Evolutionary conservation across 1,140 invertebrate species (phyloP), one percentile per base, ranked within the genome.

Genomic region (Argopecten irradians): DNA sequence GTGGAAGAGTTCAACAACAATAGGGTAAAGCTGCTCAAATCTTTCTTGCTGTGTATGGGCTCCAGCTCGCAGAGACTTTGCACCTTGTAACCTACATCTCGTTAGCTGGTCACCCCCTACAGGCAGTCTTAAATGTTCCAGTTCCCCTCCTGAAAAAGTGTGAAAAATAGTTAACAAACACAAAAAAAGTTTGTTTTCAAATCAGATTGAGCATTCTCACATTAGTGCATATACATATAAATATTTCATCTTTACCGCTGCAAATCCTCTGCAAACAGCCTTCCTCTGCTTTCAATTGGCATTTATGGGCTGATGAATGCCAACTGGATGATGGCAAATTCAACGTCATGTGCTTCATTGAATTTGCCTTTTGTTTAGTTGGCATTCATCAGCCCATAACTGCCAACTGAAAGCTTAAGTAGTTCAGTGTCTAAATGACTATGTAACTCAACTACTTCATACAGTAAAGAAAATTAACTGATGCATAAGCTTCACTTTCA

Each of bases 1-100:
- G 34, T 86, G 85, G 22, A 55, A 86, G 5, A 86, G 35, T 32
- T 86, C 85, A 14, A 86, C 46, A 3, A 71, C 46, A 32, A 43
- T 55, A 19, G 85, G 85, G 34, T 43, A 8, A 9, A 86, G 85
- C 34, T 55, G 39, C 8, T 86, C 85, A 32, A 86, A 55, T 7
- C 85, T 7, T 3, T 86, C 85, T 46, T 86, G 85, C 19, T 22
- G 13, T n/a, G 39, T 35, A 32, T 71, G 85, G 8, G 35, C 36
- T 71, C 85, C 85, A 13, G 22, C 39, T 28, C 85, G 1, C 85
- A 86, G 34, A 5, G 85, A n/a, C 55, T 86, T 86, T 22, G 85
- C 85, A 32, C 41, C 85, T 71, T 86, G 43, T 13, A 86, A 34
- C 33, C 85, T 86, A 8, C 41, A 39, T 55, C 85, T 46, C n/a